phyloP scores from a whole-genome alignment of 1,140 invertebrate species.

The Drosophila sp. region DNA sequence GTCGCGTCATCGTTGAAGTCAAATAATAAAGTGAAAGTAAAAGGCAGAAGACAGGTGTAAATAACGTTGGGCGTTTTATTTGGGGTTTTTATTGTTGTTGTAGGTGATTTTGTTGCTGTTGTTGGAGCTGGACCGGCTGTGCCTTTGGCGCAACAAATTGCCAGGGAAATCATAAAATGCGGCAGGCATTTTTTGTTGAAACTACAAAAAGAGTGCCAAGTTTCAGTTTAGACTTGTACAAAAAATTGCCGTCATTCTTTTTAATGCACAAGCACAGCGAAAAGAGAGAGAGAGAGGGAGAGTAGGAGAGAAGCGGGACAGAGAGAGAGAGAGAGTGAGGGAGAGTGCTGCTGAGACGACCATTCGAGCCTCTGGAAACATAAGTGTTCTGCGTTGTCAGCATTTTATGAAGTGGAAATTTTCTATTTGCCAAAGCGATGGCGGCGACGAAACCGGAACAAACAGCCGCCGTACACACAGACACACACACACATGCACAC shows the following conservation, averaged over 20 bases:
- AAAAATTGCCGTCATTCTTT: slow-evolving; percentile 82
- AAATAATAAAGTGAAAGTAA: background rate
- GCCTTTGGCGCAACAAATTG: slow-evolving; percentile 69
- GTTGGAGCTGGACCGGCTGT: slow-evolving; percentile 33
- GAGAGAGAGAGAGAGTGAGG: background rate
- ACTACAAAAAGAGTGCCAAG: slow-evolving; percentile 55
- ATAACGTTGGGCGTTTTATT: no score
- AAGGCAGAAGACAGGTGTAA: slow-evolving; percentile 61
- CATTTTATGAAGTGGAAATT: slow-evolving; percentile 80
- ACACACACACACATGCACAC: slow-evolving; percentile 13
- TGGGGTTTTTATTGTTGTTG: slow-evolving; percentile 75
- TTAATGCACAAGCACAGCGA: slow-evolving; percentile 59
- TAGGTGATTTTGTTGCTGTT: slow-evolving; percentile 14
- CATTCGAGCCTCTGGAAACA: slow-evolving; percentile 50
- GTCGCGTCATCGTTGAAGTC: slow-evolving; percentile 31
- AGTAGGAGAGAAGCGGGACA: no score
- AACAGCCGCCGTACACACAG: slow-evolving; percentile 53
- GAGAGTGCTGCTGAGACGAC: slow-evolving; percentile 26
- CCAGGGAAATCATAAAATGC: slow-evolving; percentile 77
- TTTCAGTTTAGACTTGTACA: slow-evolving; percentile 34
- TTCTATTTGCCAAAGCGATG: slow-evolving; percentile 75
- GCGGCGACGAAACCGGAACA: slow-evolving; percentile 74
- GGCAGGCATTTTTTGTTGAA: slow-evolving; percentile 78
- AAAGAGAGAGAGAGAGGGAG: slow-evolving; percentile 1
- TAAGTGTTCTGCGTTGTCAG: slow-evolving; percentile 76